A percentile compares a stretch with the other conserved stretches of the same genome.
Evolutionary conservation across 2,888 invertebrate genomes (phyloP).

Genomic region (Pandemis heparana): DNA sequence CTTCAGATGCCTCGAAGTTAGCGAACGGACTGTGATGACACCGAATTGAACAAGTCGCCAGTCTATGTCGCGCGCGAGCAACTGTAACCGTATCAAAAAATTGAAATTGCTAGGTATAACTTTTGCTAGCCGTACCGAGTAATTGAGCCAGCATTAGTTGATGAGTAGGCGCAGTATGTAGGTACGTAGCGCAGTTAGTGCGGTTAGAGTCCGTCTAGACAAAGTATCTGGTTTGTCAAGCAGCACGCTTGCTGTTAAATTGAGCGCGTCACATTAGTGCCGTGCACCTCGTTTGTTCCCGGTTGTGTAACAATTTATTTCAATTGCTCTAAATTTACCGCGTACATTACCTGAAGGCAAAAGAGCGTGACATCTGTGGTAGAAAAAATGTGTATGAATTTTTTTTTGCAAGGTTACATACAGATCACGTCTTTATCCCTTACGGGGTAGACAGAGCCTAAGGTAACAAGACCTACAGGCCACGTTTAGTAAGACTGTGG

Average conservation of each 20-base stretch:
- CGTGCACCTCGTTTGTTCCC: constrained; percentile 60
- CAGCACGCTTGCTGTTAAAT: constrained; percentile 61
- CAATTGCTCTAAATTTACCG: constrained; percentile 52
- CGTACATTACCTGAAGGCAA: constrained; percentile 34
- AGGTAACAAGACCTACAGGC: too few species aligned
- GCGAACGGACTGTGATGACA: too few species aligned
- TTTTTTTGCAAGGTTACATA: background rate
- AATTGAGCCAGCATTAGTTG: too few species aligned
- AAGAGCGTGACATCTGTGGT: constrained; percentile 32
- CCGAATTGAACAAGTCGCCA: too few species aligned
- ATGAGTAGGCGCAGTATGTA: background rate
- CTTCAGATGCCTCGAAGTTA: too few species aligned
- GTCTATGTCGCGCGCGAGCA: too few species aligned
- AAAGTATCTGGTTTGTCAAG: constrained; percentile 31
- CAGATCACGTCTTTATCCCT: too few species aligned
- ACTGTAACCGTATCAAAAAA: too few species aligned
- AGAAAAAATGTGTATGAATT: constrained; percentile 1
- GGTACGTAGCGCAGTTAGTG: background rate
- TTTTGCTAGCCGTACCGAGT: too few species aligned
- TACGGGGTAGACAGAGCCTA: too few species aligned
- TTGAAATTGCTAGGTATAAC: too few species aligned
- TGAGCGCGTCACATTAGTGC: constrained; percentile 64
- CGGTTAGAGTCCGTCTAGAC: constrained; percentile 29
- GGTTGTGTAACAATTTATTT: constrained; percentile 59
- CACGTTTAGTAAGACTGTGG: too few species aligned